Percentiles rank a stretch among this genome's conserved stretches.
Evolutionary conservation across 2,888 invertebrate genomes (phyloP).

Genomic region (Ischnura elegans): DNA sequence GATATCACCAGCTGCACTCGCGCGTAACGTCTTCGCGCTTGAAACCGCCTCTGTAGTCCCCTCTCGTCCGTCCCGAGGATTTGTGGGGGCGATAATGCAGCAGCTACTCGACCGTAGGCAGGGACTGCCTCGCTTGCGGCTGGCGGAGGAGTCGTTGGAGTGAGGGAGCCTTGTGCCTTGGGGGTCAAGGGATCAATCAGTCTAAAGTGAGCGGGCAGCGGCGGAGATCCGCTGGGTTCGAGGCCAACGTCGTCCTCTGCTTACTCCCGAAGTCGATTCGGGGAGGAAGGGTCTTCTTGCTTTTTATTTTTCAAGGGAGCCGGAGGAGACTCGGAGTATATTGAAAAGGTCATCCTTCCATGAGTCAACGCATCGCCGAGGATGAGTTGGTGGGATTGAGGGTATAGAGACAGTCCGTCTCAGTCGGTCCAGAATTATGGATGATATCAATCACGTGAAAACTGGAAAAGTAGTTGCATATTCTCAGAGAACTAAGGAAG

Average conservation of each 20-base stretch:
- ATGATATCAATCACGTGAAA: too few species aligned
- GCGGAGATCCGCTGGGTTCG: background rate
- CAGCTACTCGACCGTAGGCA: background rate
- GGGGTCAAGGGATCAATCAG: constrained; percentile 26
- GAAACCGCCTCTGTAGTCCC: background rate
- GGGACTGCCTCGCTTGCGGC: background rate
- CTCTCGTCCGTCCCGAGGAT: constrained; percentile 12
- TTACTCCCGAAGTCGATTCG: background rate
- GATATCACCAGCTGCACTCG: too few species aligned
- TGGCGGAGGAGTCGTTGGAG: background rate
- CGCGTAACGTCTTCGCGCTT: too few species aligned
- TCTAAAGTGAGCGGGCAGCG: background rate
- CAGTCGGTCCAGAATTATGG: background rate
- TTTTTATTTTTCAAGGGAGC: background rate
- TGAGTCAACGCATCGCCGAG: background rate
- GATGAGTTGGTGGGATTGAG: background rate
- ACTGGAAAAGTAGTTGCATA: too few species aligned
- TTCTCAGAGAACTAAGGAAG: too few species aligned
- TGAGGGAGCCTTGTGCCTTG: background rate
- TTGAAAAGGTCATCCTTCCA: background rate
- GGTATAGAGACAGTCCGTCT: background rate
- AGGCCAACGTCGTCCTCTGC: background rate
- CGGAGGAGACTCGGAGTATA: background rate
- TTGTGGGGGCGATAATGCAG: background rate
- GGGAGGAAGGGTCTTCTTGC: background rate